A percentile compares a stretch with the other conserved stretches of the same genome.
Conservation (phyloP, 2,888 invertebrate species). For the Ctena decussata region DNA sequence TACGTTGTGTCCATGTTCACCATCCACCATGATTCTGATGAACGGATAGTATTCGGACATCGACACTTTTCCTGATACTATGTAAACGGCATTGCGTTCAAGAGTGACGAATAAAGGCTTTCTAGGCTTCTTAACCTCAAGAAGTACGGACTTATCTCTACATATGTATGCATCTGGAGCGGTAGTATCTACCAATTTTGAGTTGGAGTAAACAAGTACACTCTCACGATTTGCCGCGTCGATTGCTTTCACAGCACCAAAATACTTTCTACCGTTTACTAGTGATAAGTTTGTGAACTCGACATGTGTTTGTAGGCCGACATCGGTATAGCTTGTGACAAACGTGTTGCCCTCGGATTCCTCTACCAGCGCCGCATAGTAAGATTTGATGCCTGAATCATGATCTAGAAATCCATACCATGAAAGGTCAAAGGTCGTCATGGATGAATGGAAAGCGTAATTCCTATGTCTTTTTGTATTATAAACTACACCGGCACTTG, state of each 20-base stretch:
- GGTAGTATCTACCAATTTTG: constrained; percentile 13
- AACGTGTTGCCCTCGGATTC: background rate
- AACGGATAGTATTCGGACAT: background rate
- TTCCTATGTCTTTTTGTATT: constrained; percentile 57
- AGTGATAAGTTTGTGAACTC: constrained; percentile 21
- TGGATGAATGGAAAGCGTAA: constrained; percentile 44
- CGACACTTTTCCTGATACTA: background rate
- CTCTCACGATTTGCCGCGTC: constrained; percentile 40
- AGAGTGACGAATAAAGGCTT: background rate
- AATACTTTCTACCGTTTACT: constrained; percentile 22
- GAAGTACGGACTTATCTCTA: background rate
- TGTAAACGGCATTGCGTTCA: background rate
- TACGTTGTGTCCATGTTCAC: background rate
- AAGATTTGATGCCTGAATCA: constrained; percentile 11
- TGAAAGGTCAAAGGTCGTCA: constrained; percentile 43
- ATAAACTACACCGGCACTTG: constrained; percentile 65
- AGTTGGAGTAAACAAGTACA: background rate
- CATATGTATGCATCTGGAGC: constrained; percentile 25
- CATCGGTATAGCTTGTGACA: background rate
- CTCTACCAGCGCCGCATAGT: constrained; percentile 15
- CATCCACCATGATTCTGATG: background rate
- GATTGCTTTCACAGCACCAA: constrained; percentile 33
- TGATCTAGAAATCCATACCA: constrained; percentile 70
- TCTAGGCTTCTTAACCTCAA: background rate
- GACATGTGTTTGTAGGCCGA: constrained; percentile 14